Conservation (phyloP, 2,113 vertebrate species). For the Psephotus haematonotus region DNA sequence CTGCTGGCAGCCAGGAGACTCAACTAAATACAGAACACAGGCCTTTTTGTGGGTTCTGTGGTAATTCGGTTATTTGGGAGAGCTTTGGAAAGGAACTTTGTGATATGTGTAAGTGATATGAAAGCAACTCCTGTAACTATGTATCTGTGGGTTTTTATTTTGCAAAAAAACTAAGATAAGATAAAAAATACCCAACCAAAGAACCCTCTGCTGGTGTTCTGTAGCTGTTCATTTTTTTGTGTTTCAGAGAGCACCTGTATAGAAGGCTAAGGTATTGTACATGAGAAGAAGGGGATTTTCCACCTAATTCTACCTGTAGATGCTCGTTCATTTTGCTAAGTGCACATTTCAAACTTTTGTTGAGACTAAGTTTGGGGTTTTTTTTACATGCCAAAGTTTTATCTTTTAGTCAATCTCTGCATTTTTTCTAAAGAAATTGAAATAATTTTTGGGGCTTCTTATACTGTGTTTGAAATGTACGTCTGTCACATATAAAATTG, state of each 20-base stretch:
- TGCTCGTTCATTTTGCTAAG: background rate
- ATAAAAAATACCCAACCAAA: background rate
- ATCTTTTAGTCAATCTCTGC: background rate
- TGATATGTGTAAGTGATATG: background rate
- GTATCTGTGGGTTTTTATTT: background rate
- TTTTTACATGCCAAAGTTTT: background rate
- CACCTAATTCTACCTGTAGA: background rate
- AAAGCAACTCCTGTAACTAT: background rate
- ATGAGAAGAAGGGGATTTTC: background rate
- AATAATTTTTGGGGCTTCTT: background rate
- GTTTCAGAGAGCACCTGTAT: background rate
- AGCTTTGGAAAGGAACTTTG: background rate
- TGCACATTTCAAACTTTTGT: background rate
- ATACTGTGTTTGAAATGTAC: background rate
- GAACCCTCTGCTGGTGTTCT: background rate
- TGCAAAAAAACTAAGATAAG: background rate
- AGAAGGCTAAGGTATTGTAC: background rate
- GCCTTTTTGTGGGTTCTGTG: constrained; percentile 14
- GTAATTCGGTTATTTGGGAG: constrained; percentile 26
- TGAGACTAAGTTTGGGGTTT: background rate
- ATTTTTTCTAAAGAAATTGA: background rate
- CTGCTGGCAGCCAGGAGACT: background rate
- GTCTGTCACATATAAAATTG: background rate
- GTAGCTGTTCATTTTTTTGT: background rate
- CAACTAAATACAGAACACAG: constrained; percentile 10